Evolutionary conservation across 2,888 invertebrate genomes (phyloP).

Genomic region (Papilio elwesi): DNA sequence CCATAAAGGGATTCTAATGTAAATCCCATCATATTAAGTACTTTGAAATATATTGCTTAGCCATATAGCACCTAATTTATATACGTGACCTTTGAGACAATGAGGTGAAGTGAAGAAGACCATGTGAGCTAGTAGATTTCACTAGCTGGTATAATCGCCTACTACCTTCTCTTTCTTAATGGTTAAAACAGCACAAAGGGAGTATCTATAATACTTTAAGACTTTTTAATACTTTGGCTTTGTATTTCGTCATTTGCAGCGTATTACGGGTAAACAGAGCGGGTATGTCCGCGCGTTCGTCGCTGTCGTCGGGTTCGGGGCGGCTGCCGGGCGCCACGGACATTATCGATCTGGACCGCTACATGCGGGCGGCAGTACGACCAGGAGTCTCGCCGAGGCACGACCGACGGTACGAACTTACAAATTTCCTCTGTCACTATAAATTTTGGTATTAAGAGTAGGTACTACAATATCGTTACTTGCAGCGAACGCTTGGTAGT

Average conservation of each 20-base stretch:
- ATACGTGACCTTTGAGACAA: too few species aligned
- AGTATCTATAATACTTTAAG: neutral
- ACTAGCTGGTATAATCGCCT: too few species aligned
- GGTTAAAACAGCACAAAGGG: too few species aligned
- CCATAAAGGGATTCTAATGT: too few species aligned
- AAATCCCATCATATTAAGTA: too few species aligned
- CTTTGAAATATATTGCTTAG: too few species aligned
- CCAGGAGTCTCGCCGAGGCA: conserved; percentile 45
- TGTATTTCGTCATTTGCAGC: conserved; percentile 3
- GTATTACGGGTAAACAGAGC: conserved; percentile 43
- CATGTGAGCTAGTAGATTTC: too few species aligned
- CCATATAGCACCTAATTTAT: too few species aligned
- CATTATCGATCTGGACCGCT: conserved; percentile 75
- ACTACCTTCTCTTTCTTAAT: too few species aligned
- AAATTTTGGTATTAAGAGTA: too few species aligned
- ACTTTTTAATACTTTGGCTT: neutral
- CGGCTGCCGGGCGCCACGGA: conserved; percentile 49
- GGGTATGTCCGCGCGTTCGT: conserved; percentile 40
- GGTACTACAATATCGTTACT: neutral
- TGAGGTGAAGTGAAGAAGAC: too few species aligned
- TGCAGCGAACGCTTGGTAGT: conserved; percentile 62
- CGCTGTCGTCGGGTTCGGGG: conserved; percentile 41
- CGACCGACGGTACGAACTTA: conserved; percentile 18
- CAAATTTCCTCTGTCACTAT: too few species aligned
- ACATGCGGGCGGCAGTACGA: conserved; percentile 66